phyloP scores from a whole-genome alignment of 1,140 invertebrate species.

The Pantala flavescens region DNA sequence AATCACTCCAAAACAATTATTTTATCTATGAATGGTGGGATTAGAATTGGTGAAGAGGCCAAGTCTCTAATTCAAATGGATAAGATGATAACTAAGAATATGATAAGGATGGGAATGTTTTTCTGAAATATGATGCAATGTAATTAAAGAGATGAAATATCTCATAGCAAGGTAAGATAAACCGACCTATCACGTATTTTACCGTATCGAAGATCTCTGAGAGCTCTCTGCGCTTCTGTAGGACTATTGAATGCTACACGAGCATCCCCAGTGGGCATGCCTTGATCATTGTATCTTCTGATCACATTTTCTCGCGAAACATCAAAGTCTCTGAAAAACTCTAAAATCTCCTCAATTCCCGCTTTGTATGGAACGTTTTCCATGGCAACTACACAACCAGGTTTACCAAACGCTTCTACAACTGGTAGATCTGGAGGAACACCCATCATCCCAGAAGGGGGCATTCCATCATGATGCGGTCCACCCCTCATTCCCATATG shows the following conservation, averaged over 20 bases:
- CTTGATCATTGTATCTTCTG: slow-evolving; percentile 68
- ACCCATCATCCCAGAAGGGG: slow-evolving; percentile 5
- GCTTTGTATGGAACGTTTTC: slow-evolving; percentile 81
- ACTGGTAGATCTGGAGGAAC: slow-evolving; percentile 22
- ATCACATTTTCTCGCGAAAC: slow-evolving; percentile 66
- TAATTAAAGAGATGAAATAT: background rate
- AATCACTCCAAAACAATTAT: too few relatives aligned
- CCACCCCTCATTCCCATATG: slow-evolving; percentile 6
- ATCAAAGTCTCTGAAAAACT: slow-evolving; percentile 70
- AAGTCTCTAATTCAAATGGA: too few relatives aligned
- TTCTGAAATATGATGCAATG: background rate
- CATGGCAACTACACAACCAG: slow-evolving; percentile 69
- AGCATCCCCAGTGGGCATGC: slow-evolving; percentile 79
- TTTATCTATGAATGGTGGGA: too few relatives aligned
- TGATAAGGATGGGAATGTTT: background rate
- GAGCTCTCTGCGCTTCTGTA: slow-evolving; percentile 61
- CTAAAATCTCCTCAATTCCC: slow-evolving; percentile 72
- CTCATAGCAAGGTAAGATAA: slow-evolving; percentile 31
- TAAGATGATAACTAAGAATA: too few relatives aligned
- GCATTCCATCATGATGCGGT: background rate
- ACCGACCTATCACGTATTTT: slow-evolving; percentile 46
- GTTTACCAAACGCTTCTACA: slow-evolving; percentile 55
- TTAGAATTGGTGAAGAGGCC: too few relatives aligned
- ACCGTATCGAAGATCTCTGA: slow-evolving; percentile 44
- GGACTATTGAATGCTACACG: slow-evolving; percentile 68